Evolutionary conservation across 2,113 vertebrate species (phyloP).

Genomic region (Heterotilapia buettikoferi): DNA sequence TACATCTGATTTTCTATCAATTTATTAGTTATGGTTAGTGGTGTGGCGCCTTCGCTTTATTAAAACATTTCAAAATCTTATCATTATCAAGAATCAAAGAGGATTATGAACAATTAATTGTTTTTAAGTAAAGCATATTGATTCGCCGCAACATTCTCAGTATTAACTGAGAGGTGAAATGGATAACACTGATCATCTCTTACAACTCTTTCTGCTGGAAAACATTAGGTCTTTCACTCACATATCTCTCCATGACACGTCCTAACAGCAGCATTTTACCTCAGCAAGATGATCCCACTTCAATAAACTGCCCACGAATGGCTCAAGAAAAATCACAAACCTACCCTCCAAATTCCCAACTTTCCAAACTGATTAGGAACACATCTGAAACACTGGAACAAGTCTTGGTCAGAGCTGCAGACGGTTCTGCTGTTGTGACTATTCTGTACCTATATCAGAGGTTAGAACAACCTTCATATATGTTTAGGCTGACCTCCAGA

Average conservation of each 20-base stretch:
- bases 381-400: neutral
- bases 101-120: neutral
- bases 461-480: neutral
- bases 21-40: neutral
- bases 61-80: neutral
- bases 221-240: neutral
- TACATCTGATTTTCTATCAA: neutral
- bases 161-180: neutral
- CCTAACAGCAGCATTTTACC: neutral
- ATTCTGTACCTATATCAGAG: neutral
- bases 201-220: neutral
- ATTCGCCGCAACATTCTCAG: neutral
- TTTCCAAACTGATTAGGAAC: neutral
- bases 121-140: neutral
- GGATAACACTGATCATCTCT: neutral
- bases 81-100: neutral
- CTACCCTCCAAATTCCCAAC: neutral
- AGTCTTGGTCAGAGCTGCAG: neutral
- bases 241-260: neutral
- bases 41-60: neutral
- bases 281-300: neutral
- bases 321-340: neutral
- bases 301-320: neutral
- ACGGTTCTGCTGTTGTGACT: neutral
- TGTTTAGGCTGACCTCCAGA: slow-evolving; percentile 77